A percentile compares a stretch with the other conserved stretches of the same genome.
Evolutionary conservation across 2,797 vertebrate species (phyloP).

Genomic region (Brachyrhaphis roseni): DNA sequence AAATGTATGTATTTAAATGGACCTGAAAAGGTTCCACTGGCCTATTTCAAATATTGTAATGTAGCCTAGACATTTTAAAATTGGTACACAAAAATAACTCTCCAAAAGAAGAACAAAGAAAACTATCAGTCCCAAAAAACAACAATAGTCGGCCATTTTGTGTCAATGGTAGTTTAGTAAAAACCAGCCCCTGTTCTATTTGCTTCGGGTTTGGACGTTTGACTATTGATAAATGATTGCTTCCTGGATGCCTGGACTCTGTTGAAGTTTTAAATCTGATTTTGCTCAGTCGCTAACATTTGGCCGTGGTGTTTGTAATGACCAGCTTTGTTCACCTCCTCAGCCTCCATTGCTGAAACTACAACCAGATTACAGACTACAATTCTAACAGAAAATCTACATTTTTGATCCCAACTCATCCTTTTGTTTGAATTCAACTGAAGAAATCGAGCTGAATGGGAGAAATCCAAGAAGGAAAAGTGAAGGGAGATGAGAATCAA

Average conservation of each 20-base stretch:
- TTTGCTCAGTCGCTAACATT: not conserved
- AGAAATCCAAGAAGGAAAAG: not conserved
- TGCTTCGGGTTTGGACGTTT: rapidly evolving
- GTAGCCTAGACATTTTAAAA: not conserved
- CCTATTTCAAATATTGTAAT: not conserved
- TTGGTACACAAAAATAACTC: not conserved
- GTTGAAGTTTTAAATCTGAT: not conserved
- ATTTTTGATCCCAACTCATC: not conserved
- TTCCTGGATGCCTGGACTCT: not conserved
- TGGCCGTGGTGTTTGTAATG: not conserved
- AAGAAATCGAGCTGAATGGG: not conserved
- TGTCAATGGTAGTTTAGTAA: not conserved
- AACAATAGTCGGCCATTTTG: not conserved
- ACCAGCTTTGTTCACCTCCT: not conserved
- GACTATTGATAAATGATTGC: not conserved
- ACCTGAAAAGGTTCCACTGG: not conserved
- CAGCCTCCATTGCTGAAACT: not conserved
- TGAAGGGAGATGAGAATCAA: not conserved
- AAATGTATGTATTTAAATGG: not conserved
- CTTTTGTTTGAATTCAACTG: not conserved
- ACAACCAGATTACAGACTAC: not conserved
- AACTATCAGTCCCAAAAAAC: not conserved
- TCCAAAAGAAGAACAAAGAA: not conserved
- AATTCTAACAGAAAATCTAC: not conserved
- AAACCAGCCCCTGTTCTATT: not conserved